Evolutionary conservation across 2,888 invertebrate genomes (phyloP).

Genomic region (Odontothrips loti): DNA sequence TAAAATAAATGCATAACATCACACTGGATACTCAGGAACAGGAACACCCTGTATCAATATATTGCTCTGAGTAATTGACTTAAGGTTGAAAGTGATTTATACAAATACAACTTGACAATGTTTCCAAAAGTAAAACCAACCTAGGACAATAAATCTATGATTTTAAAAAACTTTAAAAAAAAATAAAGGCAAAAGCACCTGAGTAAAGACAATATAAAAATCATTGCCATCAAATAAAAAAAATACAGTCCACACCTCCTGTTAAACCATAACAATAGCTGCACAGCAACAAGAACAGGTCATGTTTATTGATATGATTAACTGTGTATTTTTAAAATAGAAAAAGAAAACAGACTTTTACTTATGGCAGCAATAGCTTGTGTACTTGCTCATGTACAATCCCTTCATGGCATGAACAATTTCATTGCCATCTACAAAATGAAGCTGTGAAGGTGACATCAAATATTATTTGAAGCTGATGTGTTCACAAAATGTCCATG

Average conservation of each 20-base stretch:
- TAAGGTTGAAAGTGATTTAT: not conserved
- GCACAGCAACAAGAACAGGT: not conserved
- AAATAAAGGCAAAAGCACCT: not conserved
- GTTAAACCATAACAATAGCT: too few species aligned
- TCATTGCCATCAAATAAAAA: not conserved
- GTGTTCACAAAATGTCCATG: too few species aligned
- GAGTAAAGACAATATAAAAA: not conserved
- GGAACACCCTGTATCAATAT: not conserved
- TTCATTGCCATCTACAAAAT: too few species aligned
- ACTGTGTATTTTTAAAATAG: not conserved
- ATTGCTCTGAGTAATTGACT: not conserved
- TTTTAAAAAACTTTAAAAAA: not conserved
- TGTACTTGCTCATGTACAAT: not conserved
- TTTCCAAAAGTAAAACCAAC: not conserved
- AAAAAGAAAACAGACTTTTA: not conserved
- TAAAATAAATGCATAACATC: constrained; percentile 8
- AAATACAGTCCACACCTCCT: not conserved
- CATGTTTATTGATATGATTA: not conserved
- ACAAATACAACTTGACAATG: too few species aligned
- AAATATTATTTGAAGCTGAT: too few species aligned
- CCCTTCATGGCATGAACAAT: too few species aligned
- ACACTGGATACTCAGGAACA: not conserved
- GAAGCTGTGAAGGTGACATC: not conserved
- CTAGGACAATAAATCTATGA: not conserved
- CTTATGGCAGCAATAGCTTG: not conserved